Conservation (phyloP, 2,797 vertebrate species). For the Scarus forsteni region DNA sequence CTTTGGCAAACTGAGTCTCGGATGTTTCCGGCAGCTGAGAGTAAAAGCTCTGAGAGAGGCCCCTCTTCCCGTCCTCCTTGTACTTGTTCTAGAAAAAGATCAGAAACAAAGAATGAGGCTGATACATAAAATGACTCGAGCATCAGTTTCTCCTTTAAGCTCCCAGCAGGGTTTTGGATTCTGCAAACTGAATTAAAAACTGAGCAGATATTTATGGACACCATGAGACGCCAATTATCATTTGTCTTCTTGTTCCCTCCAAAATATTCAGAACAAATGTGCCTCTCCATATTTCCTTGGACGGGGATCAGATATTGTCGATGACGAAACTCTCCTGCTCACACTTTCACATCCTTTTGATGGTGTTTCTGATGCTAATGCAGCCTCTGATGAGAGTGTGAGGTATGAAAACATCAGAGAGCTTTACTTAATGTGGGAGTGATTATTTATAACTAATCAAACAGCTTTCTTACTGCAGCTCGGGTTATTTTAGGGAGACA, state of each 20-base stretch:
- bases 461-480: slow-evolving; percentile 25
- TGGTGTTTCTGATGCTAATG: slow-evolving; percentile 42
- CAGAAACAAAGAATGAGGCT: background rate
- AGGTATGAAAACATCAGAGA: slow-evolving; percentile 32
- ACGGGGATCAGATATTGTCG: slow-evolving; percentile 3
- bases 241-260: background rate
- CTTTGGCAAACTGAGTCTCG: slow-evolving; percentile 68
- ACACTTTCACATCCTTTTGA: slow-evolving; percentile 18
- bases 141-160: background rate
- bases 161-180: background rate
- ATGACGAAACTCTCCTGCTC: background rate
- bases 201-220: background rate
- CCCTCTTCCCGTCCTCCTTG: slow-evolving; percentile 72
- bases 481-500: background rate
- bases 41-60: slow-evolving; percentile 82
- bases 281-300: background rate
- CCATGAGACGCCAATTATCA: background rate
- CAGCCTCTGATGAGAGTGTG: slow-evolving; percentile 24
- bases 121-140: background rate
- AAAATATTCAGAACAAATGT: background rate
- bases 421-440: background rate
- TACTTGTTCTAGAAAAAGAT: slow-evolving; percentile 80
- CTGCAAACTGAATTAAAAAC: background rate
- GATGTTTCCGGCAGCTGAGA: slow-evolving; percentile 68
- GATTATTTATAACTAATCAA: slow-evolving; percentile 49